Conservation (phyloP, 2,113 vertebrate species). For the Crotalus viridis region DNA sequence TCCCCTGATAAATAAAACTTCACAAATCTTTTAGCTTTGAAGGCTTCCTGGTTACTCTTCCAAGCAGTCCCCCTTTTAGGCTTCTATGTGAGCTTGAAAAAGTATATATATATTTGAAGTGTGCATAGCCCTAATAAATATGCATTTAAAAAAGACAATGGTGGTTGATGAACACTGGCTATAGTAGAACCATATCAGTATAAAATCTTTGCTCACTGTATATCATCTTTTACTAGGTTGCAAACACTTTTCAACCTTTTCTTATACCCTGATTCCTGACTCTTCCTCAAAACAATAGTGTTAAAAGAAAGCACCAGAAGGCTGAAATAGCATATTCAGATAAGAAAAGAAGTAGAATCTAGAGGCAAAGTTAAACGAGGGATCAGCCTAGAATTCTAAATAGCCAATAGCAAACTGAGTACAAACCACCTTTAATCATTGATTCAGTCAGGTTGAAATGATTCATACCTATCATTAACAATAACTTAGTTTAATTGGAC, state of each 20-base stretch:
- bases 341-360: neutral
- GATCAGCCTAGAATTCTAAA: neutral
- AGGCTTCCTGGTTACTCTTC: neutral
- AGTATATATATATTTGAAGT: neutral
- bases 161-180: neutral
- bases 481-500: neutral
- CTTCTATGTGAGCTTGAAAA: neutral
- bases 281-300: neutral
- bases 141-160: neutral
- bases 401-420: neutral
- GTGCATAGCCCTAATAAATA: neutral
- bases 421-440: neutral
- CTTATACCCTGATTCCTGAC: neutral
- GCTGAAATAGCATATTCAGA: neutral
- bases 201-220: neutral
- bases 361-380: neutral
- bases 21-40: neutral
- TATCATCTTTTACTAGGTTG: neutral
- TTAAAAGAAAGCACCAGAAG: neutral
- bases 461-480: neutral
- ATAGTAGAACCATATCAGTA: neutral
- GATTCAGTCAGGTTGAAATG: neutral
- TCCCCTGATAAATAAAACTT: neutral
- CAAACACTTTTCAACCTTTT: neutral
- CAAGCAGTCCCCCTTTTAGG: neutral